A percentile compares a stretch with the other conserved stretches of the same genome.
phyloP scores from a whole-genome alignment of 2,888 invertebrate genomes.

The Fragum sueziense region DNA sequence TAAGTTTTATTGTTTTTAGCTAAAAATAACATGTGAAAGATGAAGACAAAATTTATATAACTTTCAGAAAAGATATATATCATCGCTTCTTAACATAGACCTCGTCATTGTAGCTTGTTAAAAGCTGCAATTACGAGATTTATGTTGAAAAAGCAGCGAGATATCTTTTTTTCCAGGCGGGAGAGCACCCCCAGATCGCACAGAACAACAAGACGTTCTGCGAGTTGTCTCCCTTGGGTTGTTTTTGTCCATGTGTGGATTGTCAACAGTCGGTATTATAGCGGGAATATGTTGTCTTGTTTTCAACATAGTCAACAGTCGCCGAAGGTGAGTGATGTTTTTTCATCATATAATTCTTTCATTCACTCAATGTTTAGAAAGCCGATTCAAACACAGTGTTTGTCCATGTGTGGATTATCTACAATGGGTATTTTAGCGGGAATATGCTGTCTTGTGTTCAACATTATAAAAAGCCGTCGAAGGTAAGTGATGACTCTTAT shows the following conservation, averaged over 20 bases:
- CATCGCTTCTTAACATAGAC: too few relatives aligned
- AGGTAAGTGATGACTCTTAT: too few relatives aligned
- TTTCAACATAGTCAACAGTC: slow-evolving; percentile 95
- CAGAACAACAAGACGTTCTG: slow-evolving; percentile 91
- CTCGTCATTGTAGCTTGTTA: too few relatives aligned
- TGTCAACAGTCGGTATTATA: slow-evolving; percentile 94
- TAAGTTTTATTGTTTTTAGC: too few relatives aligned
- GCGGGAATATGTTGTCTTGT: slow-evolving; percentile 92
- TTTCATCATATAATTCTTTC: background rate
- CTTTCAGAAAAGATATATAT: too few relatives aligned
- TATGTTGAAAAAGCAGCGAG: too few relatives aligned
- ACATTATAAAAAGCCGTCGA: slow-evolving; percentile 94
- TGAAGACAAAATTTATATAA: too few relatives aligned
- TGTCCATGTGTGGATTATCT: slow-evolving; percentile 96
- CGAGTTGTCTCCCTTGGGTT: slow-evolving; percentile 94
- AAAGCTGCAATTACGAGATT: too few relatives aligned
- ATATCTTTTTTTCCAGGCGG: too few relatives aligned
- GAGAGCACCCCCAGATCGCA: slow-evolving; percentile 96
- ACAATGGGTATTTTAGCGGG: slow-evolving; percentile 94
- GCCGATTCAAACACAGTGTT: too few relatives aligned
- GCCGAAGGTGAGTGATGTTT: slow-evolving; percentile 89
- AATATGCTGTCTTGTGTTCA: slow-evolving; percentile 93
- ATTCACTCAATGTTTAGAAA: background rate
- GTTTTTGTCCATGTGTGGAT: slow-evolving; percentile 95
- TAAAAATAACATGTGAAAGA: too few relatives aligned